These are phyloP conservation scores for Aphaenogaster floridana DNA, from an alignment of 1,140 invertebrate genomes.

Conservation along the genomic window DNA sequence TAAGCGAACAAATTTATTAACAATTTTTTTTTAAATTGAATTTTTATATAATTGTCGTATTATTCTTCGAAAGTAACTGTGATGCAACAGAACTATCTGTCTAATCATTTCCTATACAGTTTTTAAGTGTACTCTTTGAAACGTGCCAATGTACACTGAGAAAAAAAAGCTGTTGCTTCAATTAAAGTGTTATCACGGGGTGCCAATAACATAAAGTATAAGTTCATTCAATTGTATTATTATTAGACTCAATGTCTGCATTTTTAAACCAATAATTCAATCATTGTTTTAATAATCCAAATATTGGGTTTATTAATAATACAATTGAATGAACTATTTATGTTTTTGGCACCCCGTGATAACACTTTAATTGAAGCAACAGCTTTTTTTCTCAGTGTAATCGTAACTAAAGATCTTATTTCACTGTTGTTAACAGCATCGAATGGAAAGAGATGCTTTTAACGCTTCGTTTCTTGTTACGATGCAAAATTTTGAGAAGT, in stretches of 20 bases:
- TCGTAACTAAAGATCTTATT: conserved; percentile 53
- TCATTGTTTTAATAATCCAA: no score
- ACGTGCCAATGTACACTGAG: background rate
- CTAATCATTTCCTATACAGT: background rate
- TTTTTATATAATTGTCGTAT: background rate
- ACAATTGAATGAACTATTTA: no score
- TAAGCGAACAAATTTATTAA: background rate
- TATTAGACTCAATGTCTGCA: no score
- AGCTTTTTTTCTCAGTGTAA: background rate
- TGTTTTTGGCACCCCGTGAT: no score
- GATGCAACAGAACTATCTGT: background rate
- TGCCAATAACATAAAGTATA: no score
- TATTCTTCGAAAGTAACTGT: background rate
- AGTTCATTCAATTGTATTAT: no score
- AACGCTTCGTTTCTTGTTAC: conserved; percentile 26
- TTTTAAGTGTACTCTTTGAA: conserved; percentile 23
- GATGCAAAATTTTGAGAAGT: conserved; percentile 47
- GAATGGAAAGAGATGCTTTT: background rate
- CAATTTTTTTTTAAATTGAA: background rate
- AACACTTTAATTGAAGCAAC: no score
- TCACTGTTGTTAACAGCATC: conserved; percentile 7
- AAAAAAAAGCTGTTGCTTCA: no score
- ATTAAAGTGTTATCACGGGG: no score
- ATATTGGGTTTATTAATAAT: no score
- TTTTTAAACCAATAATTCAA: no score